Evolutionary conservation across 2,113 vertebrate species (phyloP).

Genomic region (Pterocles burchelli): DNA sequence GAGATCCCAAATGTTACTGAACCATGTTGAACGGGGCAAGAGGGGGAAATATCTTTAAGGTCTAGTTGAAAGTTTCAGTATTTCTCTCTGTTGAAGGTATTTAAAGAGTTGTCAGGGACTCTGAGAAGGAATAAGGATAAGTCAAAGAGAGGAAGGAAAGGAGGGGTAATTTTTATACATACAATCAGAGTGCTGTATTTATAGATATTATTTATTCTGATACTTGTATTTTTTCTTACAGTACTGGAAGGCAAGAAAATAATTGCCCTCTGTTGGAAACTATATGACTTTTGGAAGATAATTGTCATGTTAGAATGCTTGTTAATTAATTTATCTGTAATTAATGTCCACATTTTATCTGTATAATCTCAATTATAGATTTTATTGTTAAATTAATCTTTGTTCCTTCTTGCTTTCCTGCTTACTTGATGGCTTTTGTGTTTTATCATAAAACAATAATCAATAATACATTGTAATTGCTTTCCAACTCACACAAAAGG

Average conservation of each 20-base stretch:
- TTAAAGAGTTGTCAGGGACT: neutral
- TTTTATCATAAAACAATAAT: slow-evolving; percentile 54
- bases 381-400: slow-evolving; percentile 57
- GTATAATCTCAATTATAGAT: slow-evolving; percentile 56
- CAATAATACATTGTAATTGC: slow-evolving; percentile 51
- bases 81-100: neutral
- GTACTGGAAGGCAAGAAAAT: slow-evolving; percentile 53
- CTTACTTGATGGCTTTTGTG: slow-evolving; percentile 20
- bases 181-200: slow-evolving; percentile 39
- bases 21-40: rapidly evolving
- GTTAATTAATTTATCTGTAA: slow-evolving; percentile 57
- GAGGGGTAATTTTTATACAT: slow-evolving; percentile 33
- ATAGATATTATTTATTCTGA: slow-evolving; percentile 62
- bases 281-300: slow-evolving; percentile 41
- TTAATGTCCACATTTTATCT: slow-evolving; percentile 60
- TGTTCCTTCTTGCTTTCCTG: slow-evolving; percentile 48
- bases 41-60: neutral
- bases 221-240: slow-evolving; percentile 51
- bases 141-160: neutral
- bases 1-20: neutral
- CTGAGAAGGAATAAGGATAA: slow-evolving; percentile 12
- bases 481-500: slow-evolving; percentile 27
- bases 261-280: slow-evolving; percentile 36
- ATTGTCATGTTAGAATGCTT: slow-evolving; percentile 53
- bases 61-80: neutral